Conservation (phyloP, 2,797 vertebrate species). For the Leptatherina wallacei region DNA sequence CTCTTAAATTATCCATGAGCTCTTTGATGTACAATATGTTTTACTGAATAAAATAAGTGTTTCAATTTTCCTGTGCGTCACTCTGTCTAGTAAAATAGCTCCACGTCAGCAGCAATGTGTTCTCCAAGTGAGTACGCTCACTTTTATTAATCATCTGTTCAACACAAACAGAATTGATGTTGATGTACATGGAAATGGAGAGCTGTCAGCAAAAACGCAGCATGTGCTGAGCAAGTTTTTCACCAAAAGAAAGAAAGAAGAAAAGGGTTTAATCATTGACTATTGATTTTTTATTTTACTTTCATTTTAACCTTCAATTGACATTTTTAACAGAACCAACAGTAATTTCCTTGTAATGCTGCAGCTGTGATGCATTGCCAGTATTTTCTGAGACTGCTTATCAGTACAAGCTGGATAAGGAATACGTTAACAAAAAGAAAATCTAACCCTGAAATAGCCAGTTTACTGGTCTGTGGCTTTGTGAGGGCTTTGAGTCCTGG, state of each 20-base stretch:
- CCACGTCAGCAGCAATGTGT: neutral
- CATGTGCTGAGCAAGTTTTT: neutral
- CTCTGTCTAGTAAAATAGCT: neutral
- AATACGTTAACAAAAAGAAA: neutral
- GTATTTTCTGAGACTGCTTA: neutral
- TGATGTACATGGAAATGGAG: slow-evolving; percentile 1
- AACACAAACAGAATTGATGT: neutral
- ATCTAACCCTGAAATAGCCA: neutral
- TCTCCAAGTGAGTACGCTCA: neutral
- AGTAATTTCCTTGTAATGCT: slow-evolving; percentile 9
- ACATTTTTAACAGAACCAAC: neutral
- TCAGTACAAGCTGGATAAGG: neutral
- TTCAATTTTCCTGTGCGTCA: neutral
- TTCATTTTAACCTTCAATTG: neutral
- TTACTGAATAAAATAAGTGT: neutral
- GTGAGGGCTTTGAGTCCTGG: slow-evolving; percentile 36
- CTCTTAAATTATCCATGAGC: neutral
- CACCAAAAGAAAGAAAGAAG: neutral
- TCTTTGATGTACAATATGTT: neutral
- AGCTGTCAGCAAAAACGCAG: slow-evolving; percentile 15
- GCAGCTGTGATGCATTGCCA: neutral
- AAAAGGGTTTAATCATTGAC: neutral
- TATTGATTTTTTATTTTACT: neutral
- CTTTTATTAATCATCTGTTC: neutral
- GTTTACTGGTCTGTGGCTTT: neutral